Evolutionary conservation across 2,113 vertebrate species (phyloP), one percentile per base, ranked within the genome.

Genomic region (Melanocharis versteri): DNA sequence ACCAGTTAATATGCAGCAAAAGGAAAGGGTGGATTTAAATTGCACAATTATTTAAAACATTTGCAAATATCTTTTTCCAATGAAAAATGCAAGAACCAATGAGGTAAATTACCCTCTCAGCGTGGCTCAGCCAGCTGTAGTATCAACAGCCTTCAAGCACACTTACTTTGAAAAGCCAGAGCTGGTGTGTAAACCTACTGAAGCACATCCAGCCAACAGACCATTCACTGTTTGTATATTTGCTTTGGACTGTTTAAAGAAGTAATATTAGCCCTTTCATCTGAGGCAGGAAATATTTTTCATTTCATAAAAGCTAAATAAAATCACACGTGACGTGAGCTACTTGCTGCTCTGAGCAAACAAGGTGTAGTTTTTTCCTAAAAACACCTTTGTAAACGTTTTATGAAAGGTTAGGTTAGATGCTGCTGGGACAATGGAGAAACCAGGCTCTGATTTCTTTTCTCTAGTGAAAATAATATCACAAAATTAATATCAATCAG

Each of bases 171-270:
- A 93, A 90, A 83, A 92, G 79, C 64, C 86, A 79, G 87, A 91
- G 85, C 79, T 37, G 48, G 64, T 93, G 31, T 68, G 78, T 80
- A 90, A 89, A 93, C 65, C 87, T 71, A 7, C 42, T 66, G 68
- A 57, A 93, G 60, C 26, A 73, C 84, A 87, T 48, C 12, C 31
- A 58, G 45, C 77, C 72, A 71, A 78, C 47, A 83, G 44, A 57
- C 45, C 37, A 76, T 87, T 81, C 80, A 72, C 70, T 79, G 44
- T 71, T 93, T 66, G 51, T 78, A n/a, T 93, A 65, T 97, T 96
- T 97, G 95, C 81, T 97, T 76, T 95, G 37, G 30, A 72, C 30
- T 96, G 73, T 96, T 97, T 91, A 94, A 95, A 97, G 85, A 96
- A 96, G 53, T 45, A 78, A 86, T 87, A 84, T 75, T 58, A 44